Evolutionary conservation across 1,140 invertebrate genomes (phyloP).

Genomic region (Onthophagus taurus): DNA sequence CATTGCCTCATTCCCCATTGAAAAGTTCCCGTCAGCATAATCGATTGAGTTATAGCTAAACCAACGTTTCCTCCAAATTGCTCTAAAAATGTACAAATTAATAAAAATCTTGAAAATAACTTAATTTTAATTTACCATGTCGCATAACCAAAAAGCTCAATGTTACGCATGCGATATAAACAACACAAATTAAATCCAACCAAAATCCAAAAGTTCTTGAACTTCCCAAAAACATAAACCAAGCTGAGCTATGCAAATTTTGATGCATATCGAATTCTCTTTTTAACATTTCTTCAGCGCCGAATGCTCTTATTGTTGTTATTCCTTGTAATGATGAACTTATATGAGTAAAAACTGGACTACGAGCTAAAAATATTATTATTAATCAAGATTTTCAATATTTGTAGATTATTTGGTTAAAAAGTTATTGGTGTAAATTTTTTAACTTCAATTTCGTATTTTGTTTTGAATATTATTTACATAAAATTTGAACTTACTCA

Average conservation of each 20-base stretch:
- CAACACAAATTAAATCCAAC: conserved; percentile 64
- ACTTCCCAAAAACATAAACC: conserved; percentile 51
- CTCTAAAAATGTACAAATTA: conserved; percentile 37
- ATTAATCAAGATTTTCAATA: conserved; percentile 13
- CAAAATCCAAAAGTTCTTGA: conserved; percentile 64
- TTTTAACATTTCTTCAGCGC: conserved; percentile 66
- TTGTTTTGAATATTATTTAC: neutral
- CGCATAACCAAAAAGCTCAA: conserved; percentile 58
- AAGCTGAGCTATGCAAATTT: conserved; percentile 60
- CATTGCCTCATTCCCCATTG: conserved; percentile 68
- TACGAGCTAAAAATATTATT: conserved; percentile 48
- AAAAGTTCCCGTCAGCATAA: conserved; percentile 50
- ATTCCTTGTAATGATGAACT: conserved; percentile 82
- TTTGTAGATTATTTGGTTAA: conserved; percentile 9
- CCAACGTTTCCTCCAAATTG: conserved; percentile 42
- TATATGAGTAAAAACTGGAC: conserved; percentile 80
- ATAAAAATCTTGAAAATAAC: neutral
- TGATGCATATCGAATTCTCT: conserved; percentile 73
- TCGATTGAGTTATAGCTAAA: conserved; percentile 47
- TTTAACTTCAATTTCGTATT: neutral
- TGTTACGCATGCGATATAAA: conserved; percentile 61
- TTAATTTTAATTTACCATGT: conserved; percentile 35
- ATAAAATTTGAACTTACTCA: conserved; percentile 18
- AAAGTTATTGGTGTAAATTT: neutral
- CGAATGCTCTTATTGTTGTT: conserved; percentile 79